Evolutionary conservation across 1,140 invertebrate species (phyloP), one percentile per base, ranked within the genome.

Genomic region (Zaprionus camerounensis): DNA sequence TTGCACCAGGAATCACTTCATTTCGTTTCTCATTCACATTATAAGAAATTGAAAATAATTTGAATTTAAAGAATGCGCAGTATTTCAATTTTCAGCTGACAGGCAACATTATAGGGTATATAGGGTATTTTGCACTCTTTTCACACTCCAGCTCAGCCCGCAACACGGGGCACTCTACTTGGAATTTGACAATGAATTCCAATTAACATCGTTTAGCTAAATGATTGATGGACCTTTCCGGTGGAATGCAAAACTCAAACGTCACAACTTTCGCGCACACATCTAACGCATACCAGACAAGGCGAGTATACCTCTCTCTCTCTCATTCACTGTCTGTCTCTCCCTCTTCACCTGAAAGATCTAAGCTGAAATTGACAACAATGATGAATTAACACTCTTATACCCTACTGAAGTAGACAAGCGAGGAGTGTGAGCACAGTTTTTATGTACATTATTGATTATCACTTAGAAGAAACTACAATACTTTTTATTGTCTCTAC

Each of bases 201-300:
- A 74, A 74, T 74, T 74, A 74, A 62, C 49, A 74, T 56, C 71
- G 49, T 20, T 57, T 56, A 46, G 65, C 57, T 46, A 74, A 74
- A 69, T 74, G 71, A 74, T 74, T 74, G 65, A 74, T 74, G 61
- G 57, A 56, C 65, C 55, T 56, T 69, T 3, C 70, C 38, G 56
- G 22, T 65, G 64, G 64, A 72, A 72, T 67, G 70, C 34, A 51
- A 58, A 66, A 53, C 62, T 55, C 44, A 62, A 69, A 69, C 31
- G 51, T 26, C 20, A 38, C 13, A 34, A 11, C 20, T 24, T 46
- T 17, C 31, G 9, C 56, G 34, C 31, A 36, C 20, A 20, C 12
- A 36, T 22, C 49, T 22, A 65, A 11, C n/a, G 20, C 13, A 55
- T 20, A 24, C 20, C 34, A 34, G 31, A 11, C 2, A 26, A 65